These are phyloP conservation scores for Pterocles gutturalis DNA, from an alignment of 2,113 vertebrate species.

Conservation along the genomic window DNA sequence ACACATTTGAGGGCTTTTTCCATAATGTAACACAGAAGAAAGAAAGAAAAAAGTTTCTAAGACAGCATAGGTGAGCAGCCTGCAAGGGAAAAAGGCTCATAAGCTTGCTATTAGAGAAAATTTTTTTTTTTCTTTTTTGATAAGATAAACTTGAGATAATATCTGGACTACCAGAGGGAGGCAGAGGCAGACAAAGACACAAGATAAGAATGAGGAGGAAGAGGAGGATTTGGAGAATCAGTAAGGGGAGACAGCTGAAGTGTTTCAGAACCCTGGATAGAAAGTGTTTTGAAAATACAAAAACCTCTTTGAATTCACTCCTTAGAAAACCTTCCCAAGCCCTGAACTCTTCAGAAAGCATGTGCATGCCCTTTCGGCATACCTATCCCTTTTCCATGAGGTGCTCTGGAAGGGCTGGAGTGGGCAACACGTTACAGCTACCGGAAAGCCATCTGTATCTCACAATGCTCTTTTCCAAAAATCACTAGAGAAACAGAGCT, in stretches of 20 bases:
- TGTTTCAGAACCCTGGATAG: neutral
- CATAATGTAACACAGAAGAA: neutral
- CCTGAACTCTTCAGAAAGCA: neutral
- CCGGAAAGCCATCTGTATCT: neutral
- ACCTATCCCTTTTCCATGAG: neutral
- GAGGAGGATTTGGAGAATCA: neutral
- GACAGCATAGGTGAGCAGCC: neutral
- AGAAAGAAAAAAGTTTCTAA: neutral
- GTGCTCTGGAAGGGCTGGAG: neutral
- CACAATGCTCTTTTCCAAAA: fast-evolving
- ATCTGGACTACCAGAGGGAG: neutral
- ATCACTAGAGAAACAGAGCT: fast-evolving
- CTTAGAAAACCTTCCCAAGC: neutral
- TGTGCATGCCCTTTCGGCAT: fast-evolving
- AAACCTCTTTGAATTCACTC: neutral
- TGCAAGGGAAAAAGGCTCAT: neutral
- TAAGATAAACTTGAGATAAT: neutral
- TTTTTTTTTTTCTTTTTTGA: neutral
- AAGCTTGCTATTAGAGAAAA: neutral
- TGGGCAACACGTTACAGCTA: neutral
- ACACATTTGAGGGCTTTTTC: neutral
- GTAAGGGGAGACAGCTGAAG: neutral
- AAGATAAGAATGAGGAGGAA: neutral
- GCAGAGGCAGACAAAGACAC: neutral
- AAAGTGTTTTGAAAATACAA: neutral